Evolutionary conservation across 2,797 vertebrate species (phyloP).

Genomic region (Macropodus opercularis): DNA sequence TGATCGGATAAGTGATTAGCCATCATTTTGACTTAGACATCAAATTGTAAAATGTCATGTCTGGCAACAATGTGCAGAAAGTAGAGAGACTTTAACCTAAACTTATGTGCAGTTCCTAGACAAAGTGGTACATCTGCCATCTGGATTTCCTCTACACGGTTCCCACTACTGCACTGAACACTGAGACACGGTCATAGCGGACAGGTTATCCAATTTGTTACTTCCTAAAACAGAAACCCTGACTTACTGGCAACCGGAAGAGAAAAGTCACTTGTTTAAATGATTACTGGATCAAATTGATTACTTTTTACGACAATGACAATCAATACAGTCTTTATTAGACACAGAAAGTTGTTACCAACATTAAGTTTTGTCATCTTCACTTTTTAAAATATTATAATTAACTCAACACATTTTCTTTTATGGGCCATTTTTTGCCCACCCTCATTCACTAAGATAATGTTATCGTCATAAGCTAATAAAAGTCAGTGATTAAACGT

Average conservation of each 20-base stretch:
- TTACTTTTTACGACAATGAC: slow-evolving; percentile 15
- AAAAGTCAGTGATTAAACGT: slow-evolving; percentile 80
- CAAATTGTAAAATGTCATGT: too few species aligned
- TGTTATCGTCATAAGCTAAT: slow-evolving; percentile 69
- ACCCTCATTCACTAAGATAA: slow-evolving; percentile 54
- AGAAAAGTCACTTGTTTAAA: slow-evolving; percentile 21
- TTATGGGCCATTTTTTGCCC: slow-evolving; percentile 43
- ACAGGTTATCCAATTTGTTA: neutral
- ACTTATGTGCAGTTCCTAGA: too few species aligned
- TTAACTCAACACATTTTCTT: slow-evolving; percentile 60
- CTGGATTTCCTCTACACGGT: too few species aligned
- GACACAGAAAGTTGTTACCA: slow-evolving; percentile 33
- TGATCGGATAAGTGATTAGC: too few species aligned
- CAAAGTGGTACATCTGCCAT: too few species aligned
- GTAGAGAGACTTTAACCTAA: too few species aligned
- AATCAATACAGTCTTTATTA: slow-evolving; percentile 51
- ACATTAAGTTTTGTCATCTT: slow-evolving; percentile 47
- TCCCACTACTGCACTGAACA: too few species aligned
- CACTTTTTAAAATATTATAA: slow-evolving; percentile 61
- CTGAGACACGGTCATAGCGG: neutral
- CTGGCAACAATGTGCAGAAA: too few species aligned
- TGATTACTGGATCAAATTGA: slow-evolving; percentile 19
- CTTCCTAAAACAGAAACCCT: neutral
- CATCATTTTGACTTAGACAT: too few species aligned
- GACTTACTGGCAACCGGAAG: neutral